A percentile compares a stretch with the other conserved stretches of the same genome.
Evolutionary conservation across 2,888 invertebrate species (phyloP).

Genomic region (Chydorus sphaericus): DNA sequence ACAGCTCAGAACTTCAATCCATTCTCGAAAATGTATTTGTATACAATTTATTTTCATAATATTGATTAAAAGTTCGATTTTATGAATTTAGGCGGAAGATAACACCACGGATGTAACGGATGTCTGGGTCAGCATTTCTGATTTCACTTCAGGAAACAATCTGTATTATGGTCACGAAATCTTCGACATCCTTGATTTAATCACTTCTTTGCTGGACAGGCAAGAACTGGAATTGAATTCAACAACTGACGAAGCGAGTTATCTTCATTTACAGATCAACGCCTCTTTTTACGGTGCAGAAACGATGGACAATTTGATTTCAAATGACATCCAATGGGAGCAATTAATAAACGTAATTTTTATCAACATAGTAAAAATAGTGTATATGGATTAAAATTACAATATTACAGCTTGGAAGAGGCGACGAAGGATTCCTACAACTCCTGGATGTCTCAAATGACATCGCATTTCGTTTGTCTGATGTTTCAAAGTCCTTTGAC

Average conservation of each 20-base stretch:
- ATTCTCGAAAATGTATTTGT: background rate
- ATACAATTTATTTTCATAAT: too few relatives aligned
- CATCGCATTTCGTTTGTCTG: too few relatives aligned
- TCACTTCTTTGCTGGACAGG: slow-evolving; percentile 1
- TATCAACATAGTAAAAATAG: too few relatives aligned
- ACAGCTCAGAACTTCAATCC: background rate
- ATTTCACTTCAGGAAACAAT: background rate
- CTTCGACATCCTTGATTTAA: background rate
- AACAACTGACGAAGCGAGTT: background rate
- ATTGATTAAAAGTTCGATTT: background rate
- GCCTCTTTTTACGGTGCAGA: background rate
- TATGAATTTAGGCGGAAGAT: background rate
- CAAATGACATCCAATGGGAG: slow-evolving; percentile 3
- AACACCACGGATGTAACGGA: background rate
- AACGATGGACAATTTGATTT: slow-evolving; percentile 1
- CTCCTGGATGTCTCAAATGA: too few relatives aligned
- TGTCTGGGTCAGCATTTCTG: background rate
- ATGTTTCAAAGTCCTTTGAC: too few relatives aligned
- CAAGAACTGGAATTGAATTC: background rate
- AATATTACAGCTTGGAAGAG: too few relatives aligned
- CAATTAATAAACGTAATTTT: background rate
- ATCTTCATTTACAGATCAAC: background rate
- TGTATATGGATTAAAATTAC: too few relatives aligned
- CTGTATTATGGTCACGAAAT: slow-evolving; percentile 15
- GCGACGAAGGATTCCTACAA: too few relatives aligned